A percentile compares a stretch with the other conserved stretches of the same genome.
Evolutionary conservation across 1,140 invertebrate species (phyloP).

Genomic region (Drosophila kurseongensis): DNA sequence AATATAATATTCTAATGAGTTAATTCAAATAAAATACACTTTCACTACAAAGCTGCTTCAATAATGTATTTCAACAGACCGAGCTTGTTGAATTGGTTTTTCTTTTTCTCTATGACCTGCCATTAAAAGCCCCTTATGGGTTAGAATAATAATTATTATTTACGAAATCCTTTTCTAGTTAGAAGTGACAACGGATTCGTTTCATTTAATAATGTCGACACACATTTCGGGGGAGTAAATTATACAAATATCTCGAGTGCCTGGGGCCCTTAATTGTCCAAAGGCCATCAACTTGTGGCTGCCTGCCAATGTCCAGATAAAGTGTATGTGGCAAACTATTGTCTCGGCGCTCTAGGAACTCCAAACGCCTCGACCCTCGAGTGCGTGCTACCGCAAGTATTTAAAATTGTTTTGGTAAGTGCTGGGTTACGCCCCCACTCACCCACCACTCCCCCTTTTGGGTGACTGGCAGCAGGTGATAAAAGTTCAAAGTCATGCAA

Average conservation of each 20-base stretch:
- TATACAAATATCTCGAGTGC: conserved; percentile 36
- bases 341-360: conserved; percentile 13
- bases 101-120: not conserved
- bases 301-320: conserved; percentile 51
- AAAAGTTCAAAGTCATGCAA: conserved; percentile 72
- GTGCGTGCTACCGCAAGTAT: conserved; percentile 60
- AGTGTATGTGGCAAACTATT: conserved; percentile 23
- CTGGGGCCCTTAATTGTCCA: conserved; percentile 34
- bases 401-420: conserved; percentile 64
- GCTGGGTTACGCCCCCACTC: conserved; percentile 23
- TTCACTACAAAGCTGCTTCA: no score
- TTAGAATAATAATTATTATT: conserved; percentile 30
- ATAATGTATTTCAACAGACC: no score
- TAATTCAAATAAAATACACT: no score
- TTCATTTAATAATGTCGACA: conserved; percentile 41
- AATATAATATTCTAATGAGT: no score
- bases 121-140: conserved; percentile 2
- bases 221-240: conserved; percentile 34
- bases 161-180: conserved; percentile 10
- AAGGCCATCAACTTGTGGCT: conserved; percentile 27
- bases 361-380: conserved; percentile 5
- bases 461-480: conserved; percentile 49
- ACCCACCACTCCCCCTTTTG: conserved; percentile 1
- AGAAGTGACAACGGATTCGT: conserved; percentile 29
- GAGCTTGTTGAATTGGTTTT: no score